phyloP scores from a whole-genome alignment of 2,797 vertebrate species.

The Acropternis orthonyx region DNA sequence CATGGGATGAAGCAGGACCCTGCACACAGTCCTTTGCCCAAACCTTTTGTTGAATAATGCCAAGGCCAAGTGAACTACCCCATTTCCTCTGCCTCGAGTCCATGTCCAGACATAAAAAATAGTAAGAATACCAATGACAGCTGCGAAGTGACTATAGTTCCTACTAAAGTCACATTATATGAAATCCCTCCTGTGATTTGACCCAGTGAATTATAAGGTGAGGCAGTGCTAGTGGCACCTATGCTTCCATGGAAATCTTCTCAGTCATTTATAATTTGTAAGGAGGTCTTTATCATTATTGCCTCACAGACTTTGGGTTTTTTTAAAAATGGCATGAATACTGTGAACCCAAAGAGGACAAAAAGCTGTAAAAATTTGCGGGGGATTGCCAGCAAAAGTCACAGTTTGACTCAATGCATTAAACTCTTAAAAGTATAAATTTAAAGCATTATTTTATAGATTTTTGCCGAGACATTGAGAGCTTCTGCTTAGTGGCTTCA shows the following conservation, averaged over 20 bases:
- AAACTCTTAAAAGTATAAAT: neutral
- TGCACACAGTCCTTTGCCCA: neutral
- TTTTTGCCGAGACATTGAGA: neutral
- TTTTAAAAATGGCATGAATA: neutral
- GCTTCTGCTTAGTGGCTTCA: neutral
- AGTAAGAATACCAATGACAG: neutral
- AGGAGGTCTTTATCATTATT: neutral
- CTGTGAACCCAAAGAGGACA: neutral
- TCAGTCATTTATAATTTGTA: neutral
- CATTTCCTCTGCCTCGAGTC: neutral
- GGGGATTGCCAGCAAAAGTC: neutral
- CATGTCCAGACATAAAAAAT: neutral
- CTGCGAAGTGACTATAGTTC: neutral
- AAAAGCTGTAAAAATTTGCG: neutral
- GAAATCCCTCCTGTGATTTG: neutral
- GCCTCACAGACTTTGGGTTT: rapidly evolving
- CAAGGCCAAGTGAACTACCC: neutral
- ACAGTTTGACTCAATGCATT: neutral
- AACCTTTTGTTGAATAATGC: neutral
- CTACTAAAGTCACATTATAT: neutral
- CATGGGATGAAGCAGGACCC: neutral
- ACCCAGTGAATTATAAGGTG: neutral
- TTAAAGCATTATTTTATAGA: neutral
- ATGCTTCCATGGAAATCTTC: neutral
- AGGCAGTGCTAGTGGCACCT: neutral